Evolutionary conservation across 1,140 invertebrate genomes (phyloP).

Genomic region (Micrasema longulum): DNA sequence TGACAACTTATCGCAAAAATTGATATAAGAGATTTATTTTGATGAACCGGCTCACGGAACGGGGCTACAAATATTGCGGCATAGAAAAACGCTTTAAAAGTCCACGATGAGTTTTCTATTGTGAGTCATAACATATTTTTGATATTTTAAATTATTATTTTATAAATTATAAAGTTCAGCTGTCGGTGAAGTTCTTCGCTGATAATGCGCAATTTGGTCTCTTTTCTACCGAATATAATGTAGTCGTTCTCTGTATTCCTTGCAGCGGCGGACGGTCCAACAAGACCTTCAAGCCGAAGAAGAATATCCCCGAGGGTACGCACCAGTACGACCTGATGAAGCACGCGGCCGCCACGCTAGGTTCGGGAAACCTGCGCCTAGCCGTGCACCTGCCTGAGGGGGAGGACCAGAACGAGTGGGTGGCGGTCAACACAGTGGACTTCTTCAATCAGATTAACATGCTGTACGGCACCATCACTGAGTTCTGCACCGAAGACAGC

Average conservation of each 20-base stretch:
- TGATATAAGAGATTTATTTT: constrained; percentile 33
- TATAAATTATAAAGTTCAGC: background rate
- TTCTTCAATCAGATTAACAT: constrained; percentile 99
- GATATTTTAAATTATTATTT: constrained; percentile 1
- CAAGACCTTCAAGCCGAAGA: constrained; percentile 98
- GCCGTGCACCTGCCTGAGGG: constrained; percentile 98
- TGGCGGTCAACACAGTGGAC: constrained; percentile 98
- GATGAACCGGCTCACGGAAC: constrained; percentile 38
- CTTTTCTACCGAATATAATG: no score
- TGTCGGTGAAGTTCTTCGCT: no score
- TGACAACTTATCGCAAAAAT: constrained; percentile 39
- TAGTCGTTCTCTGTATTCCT: no score
- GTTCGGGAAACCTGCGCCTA: constrained; percentile 94
- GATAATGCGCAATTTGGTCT: no score
- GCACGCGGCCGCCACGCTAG: constrained; percentile 97
- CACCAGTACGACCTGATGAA: constrained; percentile 99
- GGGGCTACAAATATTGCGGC: constrained; percentile 31
- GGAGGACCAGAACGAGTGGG: constrained; percentile 99
- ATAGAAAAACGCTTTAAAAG: constrained; percentile 25
- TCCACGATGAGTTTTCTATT: constrained; percentile 63
- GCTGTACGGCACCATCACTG: constrained; percentile 99
- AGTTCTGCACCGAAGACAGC: constrained; percentile 98
- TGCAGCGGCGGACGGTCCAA: constrained; percentile 87
- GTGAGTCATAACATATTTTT: constrained; percentile 56
- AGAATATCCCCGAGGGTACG: constrained; percentile 98